Percentiles rank a stretch among this genome's conserved stretches.
Evolutionary conservation across 2,888 invertebrate species (phyloP).

Genomic region (Mimachlamys varia): DNA sequence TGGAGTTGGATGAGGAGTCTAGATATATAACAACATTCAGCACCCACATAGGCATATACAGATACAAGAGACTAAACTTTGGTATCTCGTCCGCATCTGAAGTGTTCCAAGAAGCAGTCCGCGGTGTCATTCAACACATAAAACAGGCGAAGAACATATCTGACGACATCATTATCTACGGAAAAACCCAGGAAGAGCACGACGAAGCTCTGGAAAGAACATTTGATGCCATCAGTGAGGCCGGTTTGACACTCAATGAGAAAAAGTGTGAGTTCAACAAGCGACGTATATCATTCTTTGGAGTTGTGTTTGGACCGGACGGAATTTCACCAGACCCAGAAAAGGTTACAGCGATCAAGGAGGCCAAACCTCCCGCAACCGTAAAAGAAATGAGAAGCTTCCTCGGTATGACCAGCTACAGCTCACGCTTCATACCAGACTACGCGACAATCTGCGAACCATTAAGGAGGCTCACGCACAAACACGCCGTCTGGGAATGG

Average conservation of each 20-base stretch:
- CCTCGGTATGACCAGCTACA: slow-evolving; percentile 61
- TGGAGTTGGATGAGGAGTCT: slow-evolving; percentile 63
- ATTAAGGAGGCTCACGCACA: slow-evolving; percentile 54
- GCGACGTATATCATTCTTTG: slow-evolving; percentile 53
- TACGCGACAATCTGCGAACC: slow-evolving; percentile 59
- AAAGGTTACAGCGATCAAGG: too few species aligned
- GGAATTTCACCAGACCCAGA: slow-evolving; percentile 41
- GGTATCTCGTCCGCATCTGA: slow-evolving; percentile 79
- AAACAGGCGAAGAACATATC: slow-evolving; percentile 75
- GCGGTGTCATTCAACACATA: slow-evolving; percentile 73
- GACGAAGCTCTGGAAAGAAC: too few species aligned
- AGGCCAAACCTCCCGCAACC: too few species aligned
- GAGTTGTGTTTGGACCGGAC: slow-evolving; percentile 42
- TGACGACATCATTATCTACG: too few species aligned
- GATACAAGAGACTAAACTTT: slow-evolving; percentile 63
- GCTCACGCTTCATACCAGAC: slow-evolving; percentile 59
- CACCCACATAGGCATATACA: slow-evolving; percentile 60
- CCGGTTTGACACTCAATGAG: too few species aligned
- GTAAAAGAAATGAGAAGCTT: too few species aligned
- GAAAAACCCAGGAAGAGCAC: too few species aligned
- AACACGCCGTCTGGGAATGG: slow-evolving; percentile 55
- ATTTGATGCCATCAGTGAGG: too few species aligned
- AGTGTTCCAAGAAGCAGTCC: slow-evolving; percentile 80
- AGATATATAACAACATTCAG: slow-evolving; percentile 61
- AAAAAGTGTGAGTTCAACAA: slow-evolving; percentile 69